phyloP scores from a whole-genome alignment of 2,888 invertebrate genomes.

The Ophion slaviceki region DNA sequence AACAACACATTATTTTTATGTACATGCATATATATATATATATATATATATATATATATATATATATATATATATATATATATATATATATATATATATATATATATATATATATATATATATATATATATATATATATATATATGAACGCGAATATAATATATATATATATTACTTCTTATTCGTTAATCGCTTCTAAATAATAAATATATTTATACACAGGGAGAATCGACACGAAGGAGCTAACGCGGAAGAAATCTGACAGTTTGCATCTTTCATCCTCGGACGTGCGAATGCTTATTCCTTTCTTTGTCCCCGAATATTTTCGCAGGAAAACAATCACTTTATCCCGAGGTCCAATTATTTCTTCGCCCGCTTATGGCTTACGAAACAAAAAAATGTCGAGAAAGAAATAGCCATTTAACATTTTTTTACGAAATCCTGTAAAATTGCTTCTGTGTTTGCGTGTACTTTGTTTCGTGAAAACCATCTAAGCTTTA shows the following conservation, averaged over 20 bases:
- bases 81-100: background rate
- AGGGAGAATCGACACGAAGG: constrained; percentile 59
- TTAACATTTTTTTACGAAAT: constrained; percentile 9
- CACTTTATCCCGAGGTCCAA: constrained; percentile 8
- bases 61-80: constrained; percentile 1
- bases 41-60: background rate
- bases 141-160: constrained; percentile 79
- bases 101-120: background rate
- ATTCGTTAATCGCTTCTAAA: constrained; percentile 27
- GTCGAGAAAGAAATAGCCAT: constrained; percentile 11
- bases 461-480: background rate
- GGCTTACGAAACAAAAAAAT: background rate
- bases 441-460: constrained; percentile 3
- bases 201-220: constrained; percentile 38
- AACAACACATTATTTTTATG: constrained; percentile 81
- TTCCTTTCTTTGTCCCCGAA: constrained; percentile 25
- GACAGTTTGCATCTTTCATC: constrained; percentile 24
- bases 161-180: constrained; percentile 25
- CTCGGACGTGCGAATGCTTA: constrained; percentile 44
- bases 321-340: background rate
- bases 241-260: constrained; percentile 59
- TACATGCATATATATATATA: constrained; percentile 73
- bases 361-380: background rate
- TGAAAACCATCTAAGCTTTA: constrained; percentile 13
- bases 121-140: constrained; percentile 46